These are phyloP conservation scores for Metacarcinus magister DNA, from an alignment of 2,888 invertebrate genomes.

Conservation along the genomic window DNA sequence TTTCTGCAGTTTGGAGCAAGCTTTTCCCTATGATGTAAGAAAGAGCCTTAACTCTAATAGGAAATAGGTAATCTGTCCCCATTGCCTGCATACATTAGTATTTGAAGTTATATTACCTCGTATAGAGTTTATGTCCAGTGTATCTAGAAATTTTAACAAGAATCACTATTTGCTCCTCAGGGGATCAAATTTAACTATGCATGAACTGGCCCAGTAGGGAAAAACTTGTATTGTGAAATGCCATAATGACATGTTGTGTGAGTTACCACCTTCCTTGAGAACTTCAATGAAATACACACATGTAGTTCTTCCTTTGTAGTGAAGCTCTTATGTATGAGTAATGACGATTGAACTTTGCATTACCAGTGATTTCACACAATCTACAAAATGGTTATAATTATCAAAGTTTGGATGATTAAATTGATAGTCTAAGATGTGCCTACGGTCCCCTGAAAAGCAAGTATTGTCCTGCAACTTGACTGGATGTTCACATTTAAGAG, in stretches of 20 bases:
- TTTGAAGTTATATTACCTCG: constrained; percentile 79
- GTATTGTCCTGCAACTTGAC: constrained; percentile 75
- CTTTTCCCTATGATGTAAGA: constrained; percentile 77
- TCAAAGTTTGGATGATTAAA: constrained; percentile 72
- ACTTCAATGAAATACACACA: constrained; percentile 71
- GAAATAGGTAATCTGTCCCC: constrained; percentile 77
- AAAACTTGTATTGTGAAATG: constrained; percentile 56
- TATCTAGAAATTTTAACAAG: constrained; percentile 76
- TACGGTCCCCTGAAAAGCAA: constrained; percentile 76
- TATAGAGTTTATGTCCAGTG: constrained; percentile 80
- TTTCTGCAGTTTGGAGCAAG: constrained; percentile 78
- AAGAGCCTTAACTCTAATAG: constrained; percentile 80
- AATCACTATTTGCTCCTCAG: constrained; percentile 77
- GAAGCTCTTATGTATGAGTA: constrained; percentile 59
- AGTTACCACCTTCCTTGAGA: constrained; percentile 67
- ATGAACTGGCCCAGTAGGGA: constrained; percentile 76
- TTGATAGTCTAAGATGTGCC: constrained; percentile 76
- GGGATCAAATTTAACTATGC: constrained; percentile 79
- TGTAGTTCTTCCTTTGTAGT: constrained; percentile 73
- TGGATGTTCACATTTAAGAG: constrained; percentile 78
- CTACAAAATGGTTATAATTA: constrained; percentile 67
- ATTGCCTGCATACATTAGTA: constrained; percentile 79
- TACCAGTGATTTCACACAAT: constrained; percentile 64
- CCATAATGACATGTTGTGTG: constrained; percentile 51
- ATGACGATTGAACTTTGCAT: constrained; percentile 54